Conservation (phyloP, 1,140 invertebrate genomes). For the Pseudomyrmex pallidus region DNA sequence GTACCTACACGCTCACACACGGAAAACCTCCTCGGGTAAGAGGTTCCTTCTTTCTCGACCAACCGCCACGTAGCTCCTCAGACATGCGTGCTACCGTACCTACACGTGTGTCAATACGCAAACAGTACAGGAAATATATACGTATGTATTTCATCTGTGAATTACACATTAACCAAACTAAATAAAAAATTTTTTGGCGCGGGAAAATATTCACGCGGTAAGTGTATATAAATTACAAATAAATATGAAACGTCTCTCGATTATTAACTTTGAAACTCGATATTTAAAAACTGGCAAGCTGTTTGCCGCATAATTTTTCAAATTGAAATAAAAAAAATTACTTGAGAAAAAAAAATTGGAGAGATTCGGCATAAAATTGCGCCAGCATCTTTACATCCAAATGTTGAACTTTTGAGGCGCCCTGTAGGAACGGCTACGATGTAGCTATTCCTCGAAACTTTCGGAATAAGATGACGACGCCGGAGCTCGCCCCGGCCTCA, state of each 20-base stretch:
- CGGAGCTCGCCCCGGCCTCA: constrained; percentile 65
- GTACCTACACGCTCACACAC: constrained; percentile 64
- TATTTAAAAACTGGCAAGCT: not conserved
- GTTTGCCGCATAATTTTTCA: not conserved
- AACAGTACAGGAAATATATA: not conserved
- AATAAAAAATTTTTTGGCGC: not conserved
- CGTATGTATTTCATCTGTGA: not conserved
- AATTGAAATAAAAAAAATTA: not conserved
- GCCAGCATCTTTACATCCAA: not conserved
- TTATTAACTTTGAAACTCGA: no score
- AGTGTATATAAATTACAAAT: no score
- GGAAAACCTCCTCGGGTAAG: constrained; percentile 54
- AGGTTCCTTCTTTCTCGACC: constrained; percentile 64
- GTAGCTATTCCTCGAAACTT: constrained; percentile 72
- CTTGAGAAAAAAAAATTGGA: not conserved
- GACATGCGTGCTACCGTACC: constrained; percentile 63
- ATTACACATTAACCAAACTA: not conserved
- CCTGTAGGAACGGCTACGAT: constrained; percentile 25
- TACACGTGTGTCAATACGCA: not conserved
- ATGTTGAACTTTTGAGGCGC: constrained; percentile 14
- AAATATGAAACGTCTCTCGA: no score
- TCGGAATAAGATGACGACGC: constrained; percentile 75
- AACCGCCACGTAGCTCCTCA: constrained; percentile 44
- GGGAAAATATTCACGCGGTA: no score
- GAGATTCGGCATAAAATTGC: constrained; percentile 5